Evolutionary conservation across 2,797 vertebrate species (phyloP).

Genomic region (Mareca penelope): DNA sequence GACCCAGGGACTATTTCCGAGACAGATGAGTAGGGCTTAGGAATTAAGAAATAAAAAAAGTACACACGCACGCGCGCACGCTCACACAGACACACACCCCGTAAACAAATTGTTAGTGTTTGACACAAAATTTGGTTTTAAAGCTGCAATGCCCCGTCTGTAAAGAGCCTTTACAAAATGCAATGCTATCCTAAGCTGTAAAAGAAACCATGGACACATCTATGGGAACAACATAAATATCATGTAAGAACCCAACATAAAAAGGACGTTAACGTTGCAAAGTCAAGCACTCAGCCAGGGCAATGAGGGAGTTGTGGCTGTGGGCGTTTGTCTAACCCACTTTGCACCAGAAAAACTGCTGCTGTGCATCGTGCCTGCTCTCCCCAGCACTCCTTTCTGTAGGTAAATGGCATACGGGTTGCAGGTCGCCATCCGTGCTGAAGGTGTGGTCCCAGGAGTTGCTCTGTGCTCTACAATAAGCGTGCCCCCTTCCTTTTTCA

Average conservation of each 20-base stretch:
- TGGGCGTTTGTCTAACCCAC: background rate
- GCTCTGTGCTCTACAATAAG: background rate
- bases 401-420: background rate
- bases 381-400: background rate
- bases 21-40: conserved; percentile 59
- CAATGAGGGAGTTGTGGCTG: accelerated
- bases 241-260: conserved; percentile 35
- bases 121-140: conserved; percentile 69
- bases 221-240: conserved; percentile 74
- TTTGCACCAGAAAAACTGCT: background rate
- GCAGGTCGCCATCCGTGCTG: background rate
- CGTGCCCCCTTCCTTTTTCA: background rate
- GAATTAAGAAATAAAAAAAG: conserved; percentile 63
- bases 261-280: conserved; percentile 36
- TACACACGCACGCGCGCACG: background rate
- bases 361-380: background rate
- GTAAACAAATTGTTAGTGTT: conserved; percentile 67
- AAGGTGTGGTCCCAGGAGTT: background rate
- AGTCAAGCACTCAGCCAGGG: conserved; percentile 9
- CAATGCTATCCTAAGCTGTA: conserved; percentile 50
- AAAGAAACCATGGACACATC: conserved; percentile 40
- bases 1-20: conserved; percentile 66
- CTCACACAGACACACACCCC: background rate
- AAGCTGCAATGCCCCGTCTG: conserved; percentile 45
- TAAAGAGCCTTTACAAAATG: conserved; percentile 53